Evolutionary conservation across 37 sponge, comb jelly and placozoan genomes (phyloP), one percentile per base, ranked within the genome.

Genomic region (Chondrosia reniformis): DNA sequence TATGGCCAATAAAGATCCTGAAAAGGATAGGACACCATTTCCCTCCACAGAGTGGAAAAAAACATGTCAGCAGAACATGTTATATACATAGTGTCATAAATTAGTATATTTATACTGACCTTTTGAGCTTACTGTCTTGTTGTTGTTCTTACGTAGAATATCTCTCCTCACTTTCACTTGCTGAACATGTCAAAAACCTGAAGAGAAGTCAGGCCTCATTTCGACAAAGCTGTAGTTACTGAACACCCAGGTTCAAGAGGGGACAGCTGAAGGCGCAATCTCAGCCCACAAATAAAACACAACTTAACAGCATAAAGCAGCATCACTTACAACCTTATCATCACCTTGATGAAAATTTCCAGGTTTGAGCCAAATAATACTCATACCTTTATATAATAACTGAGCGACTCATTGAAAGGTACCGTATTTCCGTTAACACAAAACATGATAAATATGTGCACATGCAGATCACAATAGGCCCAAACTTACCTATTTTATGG

Each of bases 11-110:
- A 21, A 21, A 40, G 42, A 69, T 6, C n/a, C 12, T 0, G 42
- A 39, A 1, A 64, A 33, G 36, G 72, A 69, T 40, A 44, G 19
- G 3, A 40, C 72, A 2, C 72, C 72, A 36, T 12, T 12, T 3
- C 43, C 72, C 3, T 39, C 72, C 31, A 69, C 72, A 38, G 72
- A 69, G 72, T 69, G 72, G 72, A 69, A 39, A 6, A 69, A 69
- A 25, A 9, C 24, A 69, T 69, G 72, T 44, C 43, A 38, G 43
- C 1, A 69, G 2, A 42, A 40, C 72, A 69, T 69, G 44, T 37
- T 69, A 17, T 44, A 41, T 19, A 36, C 36, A 15, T 36, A 37
- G 17, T 19, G 61, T 49, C 10, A 49, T 15, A 49, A 49, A 49
- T 49, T 49, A 49, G 15, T 49, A 49, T 49, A 49, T 49, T 15